Evolutionary conservation across 2,113 vertebrate species (phyloP).

Genomic region (human): GRCh38 chr5:56725501-56726000

Average conservation of each 20-base stretch:
- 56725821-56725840: not conserved
- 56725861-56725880: not conserved
- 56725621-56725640: too few relatives aligned
- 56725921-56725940: not conserved
- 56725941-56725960: not conserved
- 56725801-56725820: not conserved
- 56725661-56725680: not conserved
- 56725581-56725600: too few relatives aligned
- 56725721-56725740: not conserved
- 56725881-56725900: constrained; percentile 1
- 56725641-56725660: not conserved
- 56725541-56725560: not conserved
- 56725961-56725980: not conserved
- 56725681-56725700: not conserved
- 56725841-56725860: not conserved
- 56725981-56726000: not conserved
- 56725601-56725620: too few relatives aligned
- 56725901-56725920: constrained; percentile 1
- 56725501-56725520: not conserved
- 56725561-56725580: not conserved
- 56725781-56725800: accelerated
- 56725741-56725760: accelerated
- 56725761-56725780: accelerated
- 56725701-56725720: not conserved
- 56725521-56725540: not conserved